Conservation (phyloP, 2,797 vertebrate genomes). For the Trichosurus vulpecula region DNA sequence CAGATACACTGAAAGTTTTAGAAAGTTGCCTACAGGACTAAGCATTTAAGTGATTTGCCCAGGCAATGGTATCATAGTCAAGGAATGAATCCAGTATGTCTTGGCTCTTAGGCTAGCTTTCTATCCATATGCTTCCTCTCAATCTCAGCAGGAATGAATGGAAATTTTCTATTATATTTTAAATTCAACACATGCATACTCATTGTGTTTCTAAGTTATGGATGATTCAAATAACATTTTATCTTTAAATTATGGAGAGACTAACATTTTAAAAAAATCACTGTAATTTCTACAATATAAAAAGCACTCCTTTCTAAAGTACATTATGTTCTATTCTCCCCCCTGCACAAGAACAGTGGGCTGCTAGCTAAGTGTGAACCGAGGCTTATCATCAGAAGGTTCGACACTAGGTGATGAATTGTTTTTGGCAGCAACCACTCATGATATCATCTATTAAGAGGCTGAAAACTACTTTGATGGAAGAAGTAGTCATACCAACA, state of each 20-base stretch:
- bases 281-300: background rate
- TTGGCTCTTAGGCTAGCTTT: background rate
- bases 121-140: background rate
- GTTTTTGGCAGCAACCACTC: background rate
- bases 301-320: background rate
- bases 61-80: background rate
- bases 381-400: background rate
- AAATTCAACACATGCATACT: conserved; percentile 12
- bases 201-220: background rate
- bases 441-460: background rate
- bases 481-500: background rate
- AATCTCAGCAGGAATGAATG: background rate
- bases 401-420: background rate
- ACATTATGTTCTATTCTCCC: background rate
- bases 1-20: background rate
- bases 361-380: background rate
- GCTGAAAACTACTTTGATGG: background rate
- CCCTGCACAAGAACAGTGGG: background rate
- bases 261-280: conserved; percentile 28
- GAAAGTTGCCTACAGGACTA: background rate
- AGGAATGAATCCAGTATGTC: background rate
- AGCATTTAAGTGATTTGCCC: background rate
- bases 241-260: conserved; percentile 34
- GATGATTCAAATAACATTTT: conserved; percentile 27
- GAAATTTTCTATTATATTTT: background rate